Evolutionary conservation across 2,113 vertebrate genomes (phyloP).

Genomic region (Paradoxurus hermaphroditus): DNA sequence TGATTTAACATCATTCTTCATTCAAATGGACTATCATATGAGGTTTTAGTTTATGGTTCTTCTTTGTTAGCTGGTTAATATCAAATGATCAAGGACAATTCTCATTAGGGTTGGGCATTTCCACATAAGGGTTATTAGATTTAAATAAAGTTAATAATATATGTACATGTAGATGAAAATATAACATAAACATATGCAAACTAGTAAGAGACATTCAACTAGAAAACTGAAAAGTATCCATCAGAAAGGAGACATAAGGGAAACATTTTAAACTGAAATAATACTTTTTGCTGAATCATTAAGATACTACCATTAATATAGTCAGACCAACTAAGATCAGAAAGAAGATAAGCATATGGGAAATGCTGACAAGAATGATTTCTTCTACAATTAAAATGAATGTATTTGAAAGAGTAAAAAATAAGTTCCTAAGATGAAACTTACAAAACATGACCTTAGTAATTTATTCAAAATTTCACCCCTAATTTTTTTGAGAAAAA

Average conservation of each 20-base stretch:
- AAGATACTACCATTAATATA: background rate
- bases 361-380: background rate
- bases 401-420: background rate
- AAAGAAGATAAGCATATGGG: background rate
- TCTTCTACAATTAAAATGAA: conserved; percentile 28
- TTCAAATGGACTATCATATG: background rate
- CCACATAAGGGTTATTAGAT: conserved; percentile 42
- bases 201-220: background rate
- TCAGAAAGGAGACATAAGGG: background rate
- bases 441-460: background rate
- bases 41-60: conserved; percentile 34
- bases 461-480: conserved; percentile 46
- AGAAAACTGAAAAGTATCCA: background rate
- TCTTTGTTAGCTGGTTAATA: conserved; percentile 1
- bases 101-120: background rate
- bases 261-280: background rate
- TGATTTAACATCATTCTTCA: conserved; percentile 24
- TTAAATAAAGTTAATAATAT: conserved; percentile 34
- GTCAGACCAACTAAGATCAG: background rate
- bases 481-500: conserved; percentile 17
- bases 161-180: conserved; percentile 36
- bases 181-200: background rate
- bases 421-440: conserved; percentile 2
- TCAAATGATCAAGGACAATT: conserved; percentile 8
- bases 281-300: background rate